Base-by-base conservation (phyloP, 2,113 vertebrate species). In the Machaerirhynchus nigripectus region DNA sequence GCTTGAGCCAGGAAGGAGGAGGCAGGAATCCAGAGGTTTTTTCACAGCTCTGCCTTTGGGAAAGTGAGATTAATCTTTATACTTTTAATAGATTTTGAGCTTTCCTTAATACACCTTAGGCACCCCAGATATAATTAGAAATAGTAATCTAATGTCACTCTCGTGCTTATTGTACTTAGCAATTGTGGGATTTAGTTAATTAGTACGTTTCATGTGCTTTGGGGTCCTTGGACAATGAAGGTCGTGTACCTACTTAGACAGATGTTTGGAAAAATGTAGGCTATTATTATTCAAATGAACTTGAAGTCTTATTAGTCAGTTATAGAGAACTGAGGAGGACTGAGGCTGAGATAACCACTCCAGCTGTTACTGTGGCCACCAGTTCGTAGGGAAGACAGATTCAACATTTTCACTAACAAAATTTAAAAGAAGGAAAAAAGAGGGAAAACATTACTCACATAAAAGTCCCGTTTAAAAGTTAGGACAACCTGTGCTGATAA, bases 21-120 rank as follows among this genome's bases (percentile, higher is more conserved):
- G 67, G 50, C 67, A 92, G 73, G 73, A 88, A 90, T 74, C 33
- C 56, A 70, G 57, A 86, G 35, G 13, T 83, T 76, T 93, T 90
- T 80, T 78, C 71, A 74, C 56, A 84, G 49, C 14, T 93, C 47
- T 95, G 71, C 76, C 85, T 93, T 92, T 92, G 83, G 85, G 95
- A 95, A 94, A 93, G 44, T 67, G 68, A 95, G 64, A 94, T 97
- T 95, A 95, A 92, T 96, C 85, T 95, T 90, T 88, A 49, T 44
- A 78, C 20, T 94, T 93, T 7, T 84, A 95, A 94, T 77, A 96
- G 93, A 93, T 90, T 95, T 95, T 84, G 37, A 89, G 64, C 44
- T 84, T 92, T 94, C 47, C 37, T 76, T 95, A 82, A 85, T 59
- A 84, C 70, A 96, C 90, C 88, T 88, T 78, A 80, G 93, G 93